phyloP scores from a whole-genome alignment of 64 coral and sea anemone genomes.

The Montipora efflorescens region DNA sequence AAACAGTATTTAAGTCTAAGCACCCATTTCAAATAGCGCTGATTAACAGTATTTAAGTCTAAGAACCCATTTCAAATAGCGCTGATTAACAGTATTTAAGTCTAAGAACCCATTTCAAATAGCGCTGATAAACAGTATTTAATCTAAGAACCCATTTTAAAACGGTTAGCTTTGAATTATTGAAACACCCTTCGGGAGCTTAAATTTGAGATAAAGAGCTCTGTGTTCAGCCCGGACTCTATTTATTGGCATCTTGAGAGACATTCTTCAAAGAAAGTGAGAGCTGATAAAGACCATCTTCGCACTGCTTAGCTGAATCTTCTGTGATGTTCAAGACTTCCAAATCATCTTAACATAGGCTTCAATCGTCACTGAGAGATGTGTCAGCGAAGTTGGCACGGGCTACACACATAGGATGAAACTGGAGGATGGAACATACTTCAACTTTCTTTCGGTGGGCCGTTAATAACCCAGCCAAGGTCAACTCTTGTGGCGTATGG shows the following conservation, averaged over 20 bases:
- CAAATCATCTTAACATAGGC: conserved; percentile 2
- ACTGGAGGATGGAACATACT: neutral
- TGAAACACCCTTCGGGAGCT: neutral
- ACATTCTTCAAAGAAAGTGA: neutral
- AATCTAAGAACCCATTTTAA: too few species aligned
- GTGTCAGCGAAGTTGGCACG: neutral
- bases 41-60: too few species aligned
- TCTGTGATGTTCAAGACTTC: neutral
- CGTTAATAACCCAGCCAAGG: neutral
- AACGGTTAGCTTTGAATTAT: too few species aligned
- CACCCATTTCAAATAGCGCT: too few species aligned
- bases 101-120: too few species aligned
- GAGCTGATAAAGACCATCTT: conserved; percentile 31
- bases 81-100: too few species aligned
- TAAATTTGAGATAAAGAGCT: neutral
- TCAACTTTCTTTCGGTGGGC: conserved; percentile 2
- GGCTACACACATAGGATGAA: neutral
- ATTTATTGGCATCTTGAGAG: conserved; percentile 17
- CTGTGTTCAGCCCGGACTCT: neutral
- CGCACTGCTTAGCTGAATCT: conserved; percentile 2
- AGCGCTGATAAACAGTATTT: too few species aligned
- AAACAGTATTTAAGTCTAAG: too few species aligned
- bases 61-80: too few species aligned
- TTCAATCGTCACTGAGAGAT: neutral
- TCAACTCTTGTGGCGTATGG: too few species aligned